Percentiles rank a stretch among this genome's conserved stretches.
phyloP scores from a whole-genome alignment of 2,113 vertebrate genomes.

The Vombatus ursinus region DNA sequence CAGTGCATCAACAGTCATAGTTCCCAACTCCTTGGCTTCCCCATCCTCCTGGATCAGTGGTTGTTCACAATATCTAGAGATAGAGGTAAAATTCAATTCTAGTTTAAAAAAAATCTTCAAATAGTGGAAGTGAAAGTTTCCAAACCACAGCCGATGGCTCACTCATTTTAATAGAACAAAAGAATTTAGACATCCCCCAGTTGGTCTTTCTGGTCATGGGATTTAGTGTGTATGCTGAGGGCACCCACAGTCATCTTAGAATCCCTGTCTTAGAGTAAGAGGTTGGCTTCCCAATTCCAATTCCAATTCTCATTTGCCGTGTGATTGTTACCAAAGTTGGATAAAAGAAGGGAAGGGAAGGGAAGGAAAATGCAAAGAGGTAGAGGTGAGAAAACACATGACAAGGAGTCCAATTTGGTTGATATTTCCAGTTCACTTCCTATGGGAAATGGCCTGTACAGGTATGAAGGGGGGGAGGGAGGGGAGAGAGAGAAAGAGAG shows the following conservation, averaged over 20 bases:
- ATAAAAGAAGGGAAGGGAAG: background rate
- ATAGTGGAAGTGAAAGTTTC: background rate
- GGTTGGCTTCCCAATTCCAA: constrained; percentile 9
- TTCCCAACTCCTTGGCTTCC: constrained; percentile 5
- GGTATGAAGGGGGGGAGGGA: too few relatives aligned
- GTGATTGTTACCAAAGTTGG: background rate
- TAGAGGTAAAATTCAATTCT: constrained; percentile 41
- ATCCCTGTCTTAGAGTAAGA: background rate
- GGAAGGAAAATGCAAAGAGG: background rate
- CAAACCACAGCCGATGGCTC: constrained; percentile 41
- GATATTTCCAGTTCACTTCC: background rate
- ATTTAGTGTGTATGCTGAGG: background rate
- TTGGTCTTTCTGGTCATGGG: background rate
- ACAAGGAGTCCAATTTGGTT: background rate
- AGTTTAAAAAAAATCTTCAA: constrained; percentile 17
- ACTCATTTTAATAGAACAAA: constrained; percentile 26
- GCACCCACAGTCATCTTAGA: background rate
- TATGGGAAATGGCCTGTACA: too few relatives aligned
- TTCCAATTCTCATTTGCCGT: background rate
- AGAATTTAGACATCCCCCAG: background rate
- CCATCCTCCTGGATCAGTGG: background rate
- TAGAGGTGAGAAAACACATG: background rate
- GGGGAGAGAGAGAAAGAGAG: too few relatives aligned
- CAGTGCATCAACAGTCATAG: background rate
- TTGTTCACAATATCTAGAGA: background rate